Percentiles rank a stretch among this genome's conserved stretches.
Conservation (phyloP, 1,140 invertebrate species). For the Adoxophyes honmai region DNA sequence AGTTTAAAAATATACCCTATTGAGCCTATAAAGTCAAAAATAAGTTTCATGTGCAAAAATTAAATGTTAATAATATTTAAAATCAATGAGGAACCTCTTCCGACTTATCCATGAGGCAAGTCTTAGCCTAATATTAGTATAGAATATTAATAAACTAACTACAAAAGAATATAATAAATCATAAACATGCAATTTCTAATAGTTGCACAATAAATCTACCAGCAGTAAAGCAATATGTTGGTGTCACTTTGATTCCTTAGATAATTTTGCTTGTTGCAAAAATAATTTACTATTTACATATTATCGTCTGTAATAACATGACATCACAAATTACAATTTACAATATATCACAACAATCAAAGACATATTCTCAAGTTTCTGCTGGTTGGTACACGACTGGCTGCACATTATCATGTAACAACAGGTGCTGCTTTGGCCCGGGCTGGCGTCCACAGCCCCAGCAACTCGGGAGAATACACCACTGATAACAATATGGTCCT, state of each 20-base stretch:
- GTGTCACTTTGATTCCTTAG: constrained; percentile 13
- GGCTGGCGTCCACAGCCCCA: no score
- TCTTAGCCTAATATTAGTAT: not conserved
- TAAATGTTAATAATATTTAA: not conserved
- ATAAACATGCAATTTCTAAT: not conserved
- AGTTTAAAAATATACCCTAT: not conserved
- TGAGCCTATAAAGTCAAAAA: constrained; percentile 1
- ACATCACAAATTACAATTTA: constrained; percentile 18
- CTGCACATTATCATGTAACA: no score
- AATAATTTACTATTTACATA: constrained; percentile 39
- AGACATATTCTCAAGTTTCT: no score
- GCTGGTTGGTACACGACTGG: no score
- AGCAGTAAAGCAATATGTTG: constrained; percentile 7
- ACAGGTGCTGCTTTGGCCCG: no score
- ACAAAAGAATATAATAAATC: not conserved
- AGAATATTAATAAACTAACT: not conserved
- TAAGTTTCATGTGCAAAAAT: no score
- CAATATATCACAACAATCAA: constrained; percentile 14
- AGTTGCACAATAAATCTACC: not conserved
- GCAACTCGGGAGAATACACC: no score
- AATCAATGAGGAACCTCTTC: not conserved
- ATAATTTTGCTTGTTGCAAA: constrained; percentile 28
- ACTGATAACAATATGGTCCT: not conserved
- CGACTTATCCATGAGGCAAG: no score
- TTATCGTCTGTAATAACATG: constrained; percentile 19